Evolutionary conservation across 2,113 vertebrate genomes (phyloP), one percentile per base, ranked within the genome.

Genomic region (Phoxinus phoxinus): DNA sequence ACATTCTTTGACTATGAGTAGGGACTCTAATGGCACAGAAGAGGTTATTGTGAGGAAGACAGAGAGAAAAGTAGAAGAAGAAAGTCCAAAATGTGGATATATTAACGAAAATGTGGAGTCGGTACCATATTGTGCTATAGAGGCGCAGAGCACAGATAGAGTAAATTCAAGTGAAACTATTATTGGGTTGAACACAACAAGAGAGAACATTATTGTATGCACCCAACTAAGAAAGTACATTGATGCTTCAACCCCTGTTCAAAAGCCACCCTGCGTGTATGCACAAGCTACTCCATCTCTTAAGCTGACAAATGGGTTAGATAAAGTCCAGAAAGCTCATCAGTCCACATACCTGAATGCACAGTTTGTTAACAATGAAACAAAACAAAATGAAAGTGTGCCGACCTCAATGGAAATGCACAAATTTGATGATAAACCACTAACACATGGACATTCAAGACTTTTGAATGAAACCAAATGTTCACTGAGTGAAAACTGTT

Each of bases 181-280:
- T 32, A 37, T 84, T 41, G 58, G 58, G 56, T 17, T 76, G 37
- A 84, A 80, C 21, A 17, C 46, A 65, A 48, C 77, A 19, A 59
- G 44, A 46, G 58, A 27, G 74, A 84, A 30, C 61, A 77, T 2
- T 56, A 53, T 69, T 51, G 37, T 74, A 2, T 23, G 15, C 51
- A 44, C 25, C 13, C 17, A 27, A 77, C 13, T 85, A 35, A 80
- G 32, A 73, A 32, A 74, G 41, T 32, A 75, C 76, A 37, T 10
- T 56, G 83, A 83, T 83, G 27, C 41, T 25, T 53, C 71, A 53
- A 78, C 7, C 15, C 71, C 59, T 12, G 41, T 15, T 21, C 13
- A 77, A 77, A 46, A 10, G 15, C 27, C 53, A 35, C 6, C 72
- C 59, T 86, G 35, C 72, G 58, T 25, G 19, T 46, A 23, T 67